Percentiles rank a stretch among this genome's conserved stretches.
Conservation (phyloP, 1,140 invertebrate genomes). For the Contarinia nasturtii region DNA sequence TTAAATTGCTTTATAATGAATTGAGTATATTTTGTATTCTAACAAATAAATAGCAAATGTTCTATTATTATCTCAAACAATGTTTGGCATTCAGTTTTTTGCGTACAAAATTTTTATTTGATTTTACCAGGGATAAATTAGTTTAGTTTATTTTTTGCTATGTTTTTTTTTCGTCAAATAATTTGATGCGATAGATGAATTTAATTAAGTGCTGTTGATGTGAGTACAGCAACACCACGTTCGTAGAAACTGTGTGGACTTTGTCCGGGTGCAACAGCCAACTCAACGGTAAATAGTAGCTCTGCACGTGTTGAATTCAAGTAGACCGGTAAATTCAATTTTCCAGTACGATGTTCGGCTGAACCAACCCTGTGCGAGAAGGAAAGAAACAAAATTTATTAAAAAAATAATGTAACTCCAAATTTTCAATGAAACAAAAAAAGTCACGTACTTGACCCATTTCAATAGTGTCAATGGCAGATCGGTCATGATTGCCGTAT, state of each 20-base stretch:
- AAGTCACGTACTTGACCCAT: constrained; percentile 50
- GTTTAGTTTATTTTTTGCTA: too few species aligned
- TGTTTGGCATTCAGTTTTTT: too few species aligned
- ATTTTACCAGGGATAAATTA: too few species aligned
- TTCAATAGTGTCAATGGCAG: constrained; percentile 70
- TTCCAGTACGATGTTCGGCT: constrained; percentile 33
- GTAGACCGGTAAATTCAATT: constrained; percentile 88
- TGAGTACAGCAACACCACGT: constrained; percentile 85
- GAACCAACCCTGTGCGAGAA: constrained; percentile 21
- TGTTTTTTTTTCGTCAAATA: too few species aligned
- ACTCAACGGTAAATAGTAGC: constrained; percentile 85
- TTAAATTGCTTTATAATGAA: too few species aligned
- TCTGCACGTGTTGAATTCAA: constrained; percentile 89
- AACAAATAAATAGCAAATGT: too few species aligned
- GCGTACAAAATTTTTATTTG: too few species aligned
- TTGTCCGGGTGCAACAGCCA: constrained; percentile 70
- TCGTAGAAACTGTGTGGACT: constrained; percentile 91
- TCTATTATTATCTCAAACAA: too few species aligned
- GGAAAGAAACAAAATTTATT: constrained; percentile 4
- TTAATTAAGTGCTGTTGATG: constrained; percentile 78
- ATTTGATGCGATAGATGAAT: not conserved
- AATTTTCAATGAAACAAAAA: not conserved
- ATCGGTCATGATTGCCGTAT: constrained; percentile 86
- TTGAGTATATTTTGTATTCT: too few species aligned
- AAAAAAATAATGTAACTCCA: not conserved